Evolutionary conservation across 2,888 invertebrate genomes (phyloP).

Genomic region (Drosophila rellima): DNA sequence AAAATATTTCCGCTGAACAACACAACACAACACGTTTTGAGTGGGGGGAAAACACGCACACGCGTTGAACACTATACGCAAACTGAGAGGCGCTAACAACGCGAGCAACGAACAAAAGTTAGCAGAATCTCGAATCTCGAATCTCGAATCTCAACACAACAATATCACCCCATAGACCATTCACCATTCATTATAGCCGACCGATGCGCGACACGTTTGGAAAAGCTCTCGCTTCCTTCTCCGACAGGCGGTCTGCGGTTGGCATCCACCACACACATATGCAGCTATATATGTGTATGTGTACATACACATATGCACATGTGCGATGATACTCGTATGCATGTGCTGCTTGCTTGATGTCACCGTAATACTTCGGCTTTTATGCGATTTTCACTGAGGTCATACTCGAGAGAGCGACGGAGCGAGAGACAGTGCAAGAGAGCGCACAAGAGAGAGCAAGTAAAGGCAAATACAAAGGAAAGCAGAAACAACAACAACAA

Average conservation of each 20-base stretch:
- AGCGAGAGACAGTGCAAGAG: neutral
- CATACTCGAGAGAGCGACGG: slow-evolving; percentile 19
- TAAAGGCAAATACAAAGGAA: slow-evolving; percentile 10
- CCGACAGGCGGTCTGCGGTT: slow-evolving; percentile 43
- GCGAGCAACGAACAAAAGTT: slow-evolving; percentile 29
- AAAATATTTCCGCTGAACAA: slow-evolving; percentile 17
- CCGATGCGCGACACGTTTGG: slow-evolving; percentile 41
- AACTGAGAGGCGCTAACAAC: slow-evolving; percentile 36
- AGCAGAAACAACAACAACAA: slow-evolving; percentile 1
- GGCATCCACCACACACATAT: slow-evolving; percentile 18
- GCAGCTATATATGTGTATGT: slow-evolving; percentile 1
- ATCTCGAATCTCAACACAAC: too few relatives aligned
- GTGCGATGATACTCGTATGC: slow-evolving; percentile 1
- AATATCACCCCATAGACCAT: slow-evolving; percentile 18
- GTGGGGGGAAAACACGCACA: slow-evolving; percentile 29
- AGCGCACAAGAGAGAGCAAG: neutral
- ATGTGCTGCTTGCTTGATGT: slow-evolving; percentile 34
- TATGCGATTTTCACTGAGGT: slow-evolving; percentile 38
- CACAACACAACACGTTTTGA: slow-evolving; percentile 17
- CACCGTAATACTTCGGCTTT: slow-evolving; percentile 27
- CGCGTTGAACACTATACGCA: slow-evolving; percentile 35
- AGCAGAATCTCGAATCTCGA: slow-evolving; percentile 38
- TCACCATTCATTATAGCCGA: slow-evolving; percentile 32
- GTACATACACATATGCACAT: neutral
- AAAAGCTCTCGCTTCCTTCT: slow-evolving; percentile 35